Percentiles rank a stretch among this genome's conserved stretches.
Conservation (phyloP, 2,113 vertebrate genomes). For the Anhinga rufa region DNA sequence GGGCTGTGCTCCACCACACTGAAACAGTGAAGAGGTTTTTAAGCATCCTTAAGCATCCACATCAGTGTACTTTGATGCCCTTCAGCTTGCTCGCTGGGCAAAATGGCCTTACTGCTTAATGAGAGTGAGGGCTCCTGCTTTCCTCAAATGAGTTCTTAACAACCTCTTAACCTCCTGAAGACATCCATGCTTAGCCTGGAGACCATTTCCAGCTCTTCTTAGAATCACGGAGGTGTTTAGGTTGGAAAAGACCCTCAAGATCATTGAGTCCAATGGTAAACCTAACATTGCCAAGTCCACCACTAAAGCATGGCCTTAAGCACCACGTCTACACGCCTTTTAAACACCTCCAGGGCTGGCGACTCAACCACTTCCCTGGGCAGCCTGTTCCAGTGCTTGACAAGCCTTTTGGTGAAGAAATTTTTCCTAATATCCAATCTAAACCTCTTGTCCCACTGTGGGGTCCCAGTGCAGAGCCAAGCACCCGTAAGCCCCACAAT, state of each 20-base stretch:
- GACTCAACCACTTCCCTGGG: background rate
- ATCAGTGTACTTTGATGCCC: background rate
- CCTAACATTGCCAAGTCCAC: no score
- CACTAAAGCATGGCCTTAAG: background rate
- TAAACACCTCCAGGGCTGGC: background rate
- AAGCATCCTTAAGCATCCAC: background rate
- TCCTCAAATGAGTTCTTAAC: background rate
- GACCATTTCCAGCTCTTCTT: background rate
- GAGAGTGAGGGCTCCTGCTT: background rate
- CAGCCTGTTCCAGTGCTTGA: background rate
- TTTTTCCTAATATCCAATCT: background rate
- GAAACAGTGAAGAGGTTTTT: background rate
- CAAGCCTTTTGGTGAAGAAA: accelerated
- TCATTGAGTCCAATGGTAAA: accelerated
- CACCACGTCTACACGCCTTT: accelerated
- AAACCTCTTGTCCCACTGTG: background rate
- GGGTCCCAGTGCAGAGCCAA: accelerated
- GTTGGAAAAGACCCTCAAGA: background rate
- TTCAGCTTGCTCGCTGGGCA: background rate
- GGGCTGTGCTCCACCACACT: accelerated
- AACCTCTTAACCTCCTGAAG: background rate
- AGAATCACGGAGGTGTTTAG: background rate
- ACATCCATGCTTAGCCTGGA: background rate
- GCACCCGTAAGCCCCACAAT: background rate
- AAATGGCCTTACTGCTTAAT: background rate